Percentiles rank a stretch among this genome's conserved stretches.
These are phyloP conservation scores for Acanthosepion lycidas DNA, from an alignment of 2,888 invertebrate species.

Conservation along the genomic window DNA sequence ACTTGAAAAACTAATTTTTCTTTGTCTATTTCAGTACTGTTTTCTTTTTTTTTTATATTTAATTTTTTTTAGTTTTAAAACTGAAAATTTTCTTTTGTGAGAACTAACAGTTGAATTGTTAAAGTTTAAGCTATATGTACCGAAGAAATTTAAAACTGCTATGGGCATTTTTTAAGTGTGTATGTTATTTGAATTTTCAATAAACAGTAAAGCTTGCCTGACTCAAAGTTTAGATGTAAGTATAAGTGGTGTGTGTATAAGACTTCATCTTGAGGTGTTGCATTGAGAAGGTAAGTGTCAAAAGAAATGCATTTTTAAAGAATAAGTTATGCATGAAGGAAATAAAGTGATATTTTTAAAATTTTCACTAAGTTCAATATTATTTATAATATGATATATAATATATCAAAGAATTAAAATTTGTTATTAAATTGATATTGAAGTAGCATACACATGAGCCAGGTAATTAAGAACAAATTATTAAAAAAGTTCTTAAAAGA, in stretches of 20 bases:
- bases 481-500: too few species aligned
- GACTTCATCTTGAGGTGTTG: too few species aligned
- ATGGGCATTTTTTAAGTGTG: neutral
- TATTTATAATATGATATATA: too few species aligned
- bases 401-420: too few species aligned
- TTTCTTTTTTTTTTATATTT: neutral
- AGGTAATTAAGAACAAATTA: too few species aligned
- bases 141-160: neutral
- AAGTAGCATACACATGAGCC: too few species aligned
- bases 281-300: too few species aligned
- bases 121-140: neutral
- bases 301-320: too few species aligned
- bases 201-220: neutral
- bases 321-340: too few species aligned
- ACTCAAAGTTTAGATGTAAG: neutral
- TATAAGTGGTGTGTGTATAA: neutral
- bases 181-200: neutral
- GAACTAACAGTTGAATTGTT: neutral
- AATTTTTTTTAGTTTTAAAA: neutral
- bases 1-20: constrained; percentile 9
- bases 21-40: neutral
- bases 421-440: too few species aligned
- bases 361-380: too few species aligned
- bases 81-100: neutral
- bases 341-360: too few species aligned